These are phyloP conservation scores for Machimus rusticus DNA, from an alignment of 2,888 invertebrate species.

Conservation along the genomic window DNA sequence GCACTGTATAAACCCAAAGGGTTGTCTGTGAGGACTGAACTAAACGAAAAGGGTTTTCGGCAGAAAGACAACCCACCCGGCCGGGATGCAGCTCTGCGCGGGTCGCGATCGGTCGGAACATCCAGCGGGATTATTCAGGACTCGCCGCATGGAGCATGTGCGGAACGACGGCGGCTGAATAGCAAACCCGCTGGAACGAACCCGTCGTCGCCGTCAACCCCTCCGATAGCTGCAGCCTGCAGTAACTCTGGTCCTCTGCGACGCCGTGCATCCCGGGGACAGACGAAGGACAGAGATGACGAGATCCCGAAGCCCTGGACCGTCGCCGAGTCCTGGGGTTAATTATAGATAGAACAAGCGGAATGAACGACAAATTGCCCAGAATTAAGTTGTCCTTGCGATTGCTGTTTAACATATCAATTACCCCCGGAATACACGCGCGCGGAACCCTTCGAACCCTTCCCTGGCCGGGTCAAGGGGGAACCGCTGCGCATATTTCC, in stretches of 20 bases:
- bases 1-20: conserved; percentile 39
- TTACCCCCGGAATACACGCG: conserved; percentile 2
- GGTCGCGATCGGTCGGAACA: conserved; percentile 17
- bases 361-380: conserved; percentile 39
- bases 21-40: conserved; percentile 41
- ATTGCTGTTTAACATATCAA: conserved; percentile 43
- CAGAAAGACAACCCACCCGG: conserved; percentile 35
- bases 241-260: background rate
- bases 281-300: conserved; percentile 10
- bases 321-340: conserved; percentile 21
- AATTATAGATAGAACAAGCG: conserved; percentile 39
- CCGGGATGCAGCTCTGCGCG: conserved; percentile 21
- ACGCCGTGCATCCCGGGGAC: background rate
- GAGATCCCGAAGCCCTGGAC: background rate
- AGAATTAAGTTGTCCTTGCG: conserved; percentile 33
- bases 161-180: background rate
- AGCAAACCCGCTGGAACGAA: background rate
- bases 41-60: conserved; percentile 9
- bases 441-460: background rate
- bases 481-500: conserved; percentile 28
- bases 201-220: conserved; percentile 2
- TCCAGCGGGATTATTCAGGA: background rate
- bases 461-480: background rate
- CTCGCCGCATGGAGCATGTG: conserved; percentile 22
- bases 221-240: background rate